Evolutionary conservation across 2,888 invertebrate genomes (phyloP), one percentile per base, ranked within the genome.

Genomic region (Gasteruption jaculator): DNA sequence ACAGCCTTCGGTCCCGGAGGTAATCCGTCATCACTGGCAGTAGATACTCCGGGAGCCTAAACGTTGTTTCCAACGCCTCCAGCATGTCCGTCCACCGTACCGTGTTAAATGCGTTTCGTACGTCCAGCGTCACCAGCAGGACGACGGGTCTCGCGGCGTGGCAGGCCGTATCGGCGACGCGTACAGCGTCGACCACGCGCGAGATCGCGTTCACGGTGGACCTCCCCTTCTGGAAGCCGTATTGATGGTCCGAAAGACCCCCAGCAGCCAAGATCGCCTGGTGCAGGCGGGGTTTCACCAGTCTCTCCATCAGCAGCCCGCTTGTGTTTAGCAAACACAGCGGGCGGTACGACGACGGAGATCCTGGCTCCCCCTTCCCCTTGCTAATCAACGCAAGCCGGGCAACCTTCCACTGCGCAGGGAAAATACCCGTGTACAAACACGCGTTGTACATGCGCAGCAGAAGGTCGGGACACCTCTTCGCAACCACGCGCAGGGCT

Each of bases 241-340:
- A 38, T 12, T 45, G 41, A 5, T 19, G n/a, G 7, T 21, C 29
- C 3, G 38, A 37, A 1, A 39, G 22, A 19, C 30, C 42, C 12
- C 46, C 42, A 1, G 36, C 39, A 12, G 20, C 38, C 24, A 49
- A 48, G 5, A 58, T 18, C 14, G 45, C 41, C 15, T 39, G 24
- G 5, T 32, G 19, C 12, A 64, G 25, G 22, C 60, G 47, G n/a
- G 30, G 30, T 12, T 48, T 49, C 19, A 61, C 16, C 5, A 61
- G 12, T 34, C 50, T 53, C 34, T 62, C 62, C 2, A 56, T 39
- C 1, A 61, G 22, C 33, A 56, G 62, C 0, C 55, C 60, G 5
- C 56, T 10, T 5, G 45, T 42, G 10, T 52, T 48, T n/a, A 58
- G 37, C 30, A 63, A 45, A 36, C 58, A 56, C 1, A 63, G 52